Evolutionary conservation across 2,797 vertebrate genomes (phyloP).

Genomic region (Sitta carolinensis): DNA sequence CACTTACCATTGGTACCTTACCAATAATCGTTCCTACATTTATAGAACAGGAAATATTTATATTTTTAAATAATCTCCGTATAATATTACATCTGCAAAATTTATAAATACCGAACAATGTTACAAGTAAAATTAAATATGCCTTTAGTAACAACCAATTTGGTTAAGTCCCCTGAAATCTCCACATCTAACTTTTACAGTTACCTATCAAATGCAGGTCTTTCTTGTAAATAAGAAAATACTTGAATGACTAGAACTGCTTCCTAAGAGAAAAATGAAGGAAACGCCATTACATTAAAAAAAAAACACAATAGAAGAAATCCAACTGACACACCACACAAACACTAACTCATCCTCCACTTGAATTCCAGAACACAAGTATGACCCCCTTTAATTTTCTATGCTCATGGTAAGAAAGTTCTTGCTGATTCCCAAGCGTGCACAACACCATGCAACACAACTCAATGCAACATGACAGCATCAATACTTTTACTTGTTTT

Average conservation of each 20-base stretch:
- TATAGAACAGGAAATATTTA: neutral
- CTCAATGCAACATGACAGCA: neutral
- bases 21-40: neutral
- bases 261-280: neutral
- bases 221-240: neutral
- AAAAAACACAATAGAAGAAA: neutral
- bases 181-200: neutral
- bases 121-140: neutral
- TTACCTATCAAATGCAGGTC: neutral
- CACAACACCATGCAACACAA: no score
- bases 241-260: neutral
- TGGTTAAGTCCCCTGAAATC: neutral
- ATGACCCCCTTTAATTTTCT: neutral
- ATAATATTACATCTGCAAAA: neutral
- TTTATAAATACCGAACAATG: neutral
- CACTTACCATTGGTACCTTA: neutral
- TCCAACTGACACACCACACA: neutral
- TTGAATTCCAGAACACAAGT: neutral
- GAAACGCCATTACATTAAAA: neutral
- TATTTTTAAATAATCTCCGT: neutral
- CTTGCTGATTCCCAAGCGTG: neutral
- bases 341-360: neutral
- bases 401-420: neutral
- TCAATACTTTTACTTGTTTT: neutral
- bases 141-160: neutral